Conservation (phyloP, 2,888 invertebrate genomes). For the Branchipolynoe longqiensis region DNA sequence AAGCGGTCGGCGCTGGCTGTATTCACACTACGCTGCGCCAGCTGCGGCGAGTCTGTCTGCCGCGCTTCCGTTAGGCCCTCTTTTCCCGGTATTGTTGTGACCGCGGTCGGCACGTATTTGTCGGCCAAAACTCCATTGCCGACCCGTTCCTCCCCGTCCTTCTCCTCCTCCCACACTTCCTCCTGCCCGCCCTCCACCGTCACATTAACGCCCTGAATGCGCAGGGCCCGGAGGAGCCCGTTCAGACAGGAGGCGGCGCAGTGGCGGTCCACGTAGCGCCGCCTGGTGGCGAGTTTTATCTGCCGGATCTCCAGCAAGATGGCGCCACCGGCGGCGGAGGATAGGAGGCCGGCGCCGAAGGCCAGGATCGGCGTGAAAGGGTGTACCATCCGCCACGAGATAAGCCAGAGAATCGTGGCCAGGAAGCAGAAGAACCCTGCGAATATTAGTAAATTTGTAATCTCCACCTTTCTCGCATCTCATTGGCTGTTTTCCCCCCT, state of each 20-base stretch:
- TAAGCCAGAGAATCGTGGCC: slow-evolving; percentile 14
- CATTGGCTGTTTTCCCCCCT: too few species aligned
- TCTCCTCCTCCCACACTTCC: background rate
- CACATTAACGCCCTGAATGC: slow-evolving; percentile 12
- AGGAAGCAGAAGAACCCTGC: slow-evolving; percentile 7
- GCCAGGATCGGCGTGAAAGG: slow-evolving; percentile 1
- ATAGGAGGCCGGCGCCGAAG: background rate
- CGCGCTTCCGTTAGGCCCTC: background rate
- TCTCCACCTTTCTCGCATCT: too few species aligned
- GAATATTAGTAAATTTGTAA: too few species aligned
- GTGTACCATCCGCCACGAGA: slow-evolving; percentile 19
- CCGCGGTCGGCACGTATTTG: background rate
- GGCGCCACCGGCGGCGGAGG: background rate
- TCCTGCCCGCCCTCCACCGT: background rate
- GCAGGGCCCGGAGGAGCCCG: background rate
- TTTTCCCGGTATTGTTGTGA: background rate
- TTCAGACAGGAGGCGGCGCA: slow-evolving; percentile 19
- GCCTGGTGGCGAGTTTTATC: background rate
- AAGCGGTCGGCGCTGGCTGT: too few species aligned
- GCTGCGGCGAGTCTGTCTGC: background rate
- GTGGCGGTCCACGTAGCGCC: slow-evolving; percentile 1
- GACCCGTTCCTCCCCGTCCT: background rate
- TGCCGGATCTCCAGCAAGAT: slow-evolving; percentile 17
- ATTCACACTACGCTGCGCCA: background rate
- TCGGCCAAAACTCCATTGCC: background rate